Conservation (phyloP, 2,797 vertebrate species). For the Morelia viridis region DNA sequence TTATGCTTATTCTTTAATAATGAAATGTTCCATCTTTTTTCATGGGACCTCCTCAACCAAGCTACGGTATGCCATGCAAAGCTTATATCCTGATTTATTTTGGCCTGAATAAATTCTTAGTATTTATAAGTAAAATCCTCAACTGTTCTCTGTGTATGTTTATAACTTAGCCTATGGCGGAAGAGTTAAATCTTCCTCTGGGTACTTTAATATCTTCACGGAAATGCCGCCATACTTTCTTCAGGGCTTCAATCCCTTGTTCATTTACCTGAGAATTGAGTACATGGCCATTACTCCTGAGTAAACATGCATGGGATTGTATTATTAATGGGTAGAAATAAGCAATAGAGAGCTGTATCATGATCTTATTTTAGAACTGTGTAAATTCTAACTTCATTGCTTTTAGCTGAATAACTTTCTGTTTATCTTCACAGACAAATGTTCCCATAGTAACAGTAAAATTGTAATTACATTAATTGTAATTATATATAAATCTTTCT, state of each 20-base stretch:
- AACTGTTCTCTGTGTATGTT: conserved; percentile 8
- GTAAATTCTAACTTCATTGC: conserved; percentile 36
- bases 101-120: rapidly evolving
- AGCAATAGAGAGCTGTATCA: conserved; percentile 16
- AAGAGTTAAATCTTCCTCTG: conserved; percentile 21
- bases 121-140: neutral
- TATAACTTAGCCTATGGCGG: neutral
- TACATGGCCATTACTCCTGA: neutral
- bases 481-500: conserved; percentile 50
- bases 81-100: neutral
- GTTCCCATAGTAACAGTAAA: conserved; percentile 45
- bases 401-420: conserved; percentile 36
- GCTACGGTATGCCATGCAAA: conserved; percentile 7
- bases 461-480: conserved; percentile 44
- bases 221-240: conserved; percentile 41
- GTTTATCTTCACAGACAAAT: conserved; percentile 43
- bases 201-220: conserved; percentile 22
- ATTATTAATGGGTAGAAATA: neutral
- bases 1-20: neutral
- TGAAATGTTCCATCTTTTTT: neutral
- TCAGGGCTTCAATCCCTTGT: neutral
- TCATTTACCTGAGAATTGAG: neutral
- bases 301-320: neutral
- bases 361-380: conserved; percentile 37
- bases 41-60: neutral